Evolutionary conservation across 1,140 invertebrate genomes (phyloP).

Genomic region (Pseudomyrmex sp.): DNA sequence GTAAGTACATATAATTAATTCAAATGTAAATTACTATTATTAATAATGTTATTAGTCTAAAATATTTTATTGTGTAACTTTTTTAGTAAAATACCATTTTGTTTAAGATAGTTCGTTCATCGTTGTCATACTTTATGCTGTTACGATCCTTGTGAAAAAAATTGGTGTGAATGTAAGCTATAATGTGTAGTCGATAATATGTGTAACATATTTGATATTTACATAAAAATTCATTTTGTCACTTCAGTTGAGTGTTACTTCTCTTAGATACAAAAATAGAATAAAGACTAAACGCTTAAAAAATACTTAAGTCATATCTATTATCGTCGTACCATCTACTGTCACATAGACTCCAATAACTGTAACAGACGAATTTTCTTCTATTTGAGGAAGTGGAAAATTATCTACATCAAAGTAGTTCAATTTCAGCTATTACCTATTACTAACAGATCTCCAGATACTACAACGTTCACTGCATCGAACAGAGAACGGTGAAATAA

Average conservation of each 20-base stretch:
- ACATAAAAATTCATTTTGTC: no score
- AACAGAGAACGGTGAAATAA: conserved; percentile 70
- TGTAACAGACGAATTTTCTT: no score
- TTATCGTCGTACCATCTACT: no score
- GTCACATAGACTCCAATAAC: no score
- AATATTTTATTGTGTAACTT: neutral
- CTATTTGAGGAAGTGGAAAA: neutral
- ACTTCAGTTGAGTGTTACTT: no score
- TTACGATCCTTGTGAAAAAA: neutral
- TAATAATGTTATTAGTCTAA: neutral
- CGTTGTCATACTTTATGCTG: conserved; percentile 51
- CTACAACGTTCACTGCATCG: conserved; percentile 42
- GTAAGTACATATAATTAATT: conserved; percentile 7
- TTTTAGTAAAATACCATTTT: neutral
- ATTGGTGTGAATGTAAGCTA: no score
- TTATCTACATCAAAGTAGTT: neutral
- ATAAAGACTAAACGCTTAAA: no score
- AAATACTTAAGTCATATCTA: no score
- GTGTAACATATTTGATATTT: no score
- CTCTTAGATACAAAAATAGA: no score
- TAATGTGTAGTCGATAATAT: no score
- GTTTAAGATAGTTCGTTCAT: conserved; percentile 68
- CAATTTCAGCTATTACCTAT: neutral
- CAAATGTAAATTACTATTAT: no score
- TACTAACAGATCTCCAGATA: neutral